Percentiles rank a stretch among this genome's conserved stretches.
These are phyloP conservation scores for Procambarus virginalis DNA, from an alignment of 1,140 invertebrate genomes.

Conservation along the genomic window DNA sequence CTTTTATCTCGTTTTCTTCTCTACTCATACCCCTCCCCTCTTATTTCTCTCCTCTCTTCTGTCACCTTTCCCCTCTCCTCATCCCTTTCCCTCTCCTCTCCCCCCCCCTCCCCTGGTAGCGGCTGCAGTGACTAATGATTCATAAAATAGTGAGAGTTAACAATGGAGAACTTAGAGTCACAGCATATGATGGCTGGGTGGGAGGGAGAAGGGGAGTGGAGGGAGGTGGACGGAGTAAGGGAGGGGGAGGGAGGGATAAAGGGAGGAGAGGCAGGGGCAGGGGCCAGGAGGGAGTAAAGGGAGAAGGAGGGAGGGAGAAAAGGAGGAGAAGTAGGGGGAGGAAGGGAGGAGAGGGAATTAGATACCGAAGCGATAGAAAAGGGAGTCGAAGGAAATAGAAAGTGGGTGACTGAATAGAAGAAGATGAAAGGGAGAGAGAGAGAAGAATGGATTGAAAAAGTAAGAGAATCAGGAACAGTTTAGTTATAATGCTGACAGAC, in stretches of 20 bases:
- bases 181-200: no score
- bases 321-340: neutral
- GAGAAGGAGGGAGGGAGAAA: neutral
- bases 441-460: neutral
- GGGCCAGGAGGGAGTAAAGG: neutral
- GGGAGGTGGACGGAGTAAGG: no score
- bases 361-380: neutral
- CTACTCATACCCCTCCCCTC: no score
- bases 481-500: no score
- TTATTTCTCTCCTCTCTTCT: neutral
- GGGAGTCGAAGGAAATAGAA: neutral
- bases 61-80: neutral
- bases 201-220: no score
- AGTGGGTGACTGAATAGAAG: no score
- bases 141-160: neutral
- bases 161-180: neutral
- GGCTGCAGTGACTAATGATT: neutral
- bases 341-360: neutral
- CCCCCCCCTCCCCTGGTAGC: neutral
- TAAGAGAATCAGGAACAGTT: neutral
- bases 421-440: neutral
- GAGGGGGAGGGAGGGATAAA: neutral
- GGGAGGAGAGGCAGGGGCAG: neutral
- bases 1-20: neutral
- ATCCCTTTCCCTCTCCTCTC: neutral